Evolutionary conservation across 2,113 vertebrate species (phyloP), one percentile per base, ranked within the genome.

Genomic region (Brachionichthys hirsutus): DNA sequence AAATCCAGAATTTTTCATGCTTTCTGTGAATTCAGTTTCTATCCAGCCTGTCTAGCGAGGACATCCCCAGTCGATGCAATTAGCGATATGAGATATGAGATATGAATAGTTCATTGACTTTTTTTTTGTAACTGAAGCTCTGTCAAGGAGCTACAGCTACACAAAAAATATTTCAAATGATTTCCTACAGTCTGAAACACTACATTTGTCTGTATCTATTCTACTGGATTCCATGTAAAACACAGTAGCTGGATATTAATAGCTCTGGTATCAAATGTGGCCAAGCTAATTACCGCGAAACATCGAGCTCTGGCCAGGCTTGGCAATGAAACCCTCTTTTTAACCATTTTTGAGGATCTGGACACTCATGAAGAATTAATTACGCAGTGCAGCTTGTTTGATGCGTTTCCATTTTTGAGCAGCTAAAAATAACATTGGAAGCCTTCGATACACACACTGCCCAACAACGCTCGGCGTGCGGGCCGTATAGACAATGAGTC

Each of bases 241-340:
- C 44, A 69, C 15, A 54, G 54, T 11, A 38, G 65, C 24, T 45
- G 24, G 47, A 70, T 36, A 70, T 22, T 53, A 14, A 67, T 41
- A 66, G 10, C 54, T 68, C 56, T 60, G 17, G 11, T 46, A 14
- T 15, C 41, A 63, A 30, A 20, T 35, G 34, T 19, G 20, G 77
- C 73, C 73, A 83, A 83, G 67, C 45, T 63, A 69, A 79, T 75
- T 50, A 55, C 34, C 70, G 82, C 75, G 69, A 75, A 47, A 24
- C 30, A 12, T 15, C 0, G 30, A 72, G 54, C 56, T 22, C 9
- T 45, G 24, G 58, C 66, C 48, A 18, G 12, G 30, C 4, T 36
- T 16, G 16, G 22, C 65, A 67, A 54, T 52, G 13, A 66, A 72
- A 55, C 48, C 50, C 54, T 68, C 35, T 48, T 16, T 35, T 18